Percentiles rank a stretch among this genome's conserved stretches.
phyloP scores from a whole-genome alignment of 2,113 vertebrate species.

The Dendrocopos noguchii region DNA sequence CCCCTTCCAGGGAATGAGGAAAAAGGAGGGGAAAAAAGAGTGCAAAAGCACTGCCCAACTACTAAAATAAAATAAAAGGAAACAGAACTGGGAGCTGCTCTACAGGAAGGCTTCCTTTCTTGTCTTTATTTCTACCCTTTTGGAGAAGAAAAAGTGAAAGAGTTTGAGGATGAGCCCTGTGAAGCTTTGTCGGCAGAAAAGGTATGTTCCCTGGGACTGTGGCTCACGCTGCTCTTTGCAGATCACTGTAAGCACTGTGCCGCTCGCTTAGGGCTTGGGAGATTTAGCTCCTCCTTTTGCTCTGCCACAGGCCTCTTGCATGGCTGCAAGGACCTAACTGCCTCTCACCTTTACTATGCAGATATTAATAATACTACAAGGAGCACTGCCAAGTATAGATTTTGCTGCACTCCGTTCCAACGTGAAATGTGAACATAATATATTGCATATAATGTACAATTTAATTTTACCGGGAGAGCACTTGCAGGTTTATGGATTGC shows the following conservation, averaged over 20 bases:
- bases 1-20: neutral
- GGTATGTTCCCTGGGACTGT: neutral
- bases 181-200: neutral
- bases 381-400: neutral
- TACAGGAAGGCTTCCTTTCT: neutral
- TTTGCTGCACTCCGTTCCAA: neutral
- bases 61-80: neutral
- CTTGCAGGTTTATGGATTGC: neutral
- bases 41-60: neutral
- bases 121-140: neutral
- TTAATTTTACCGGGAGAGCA: neutral
- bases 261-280: neutral
- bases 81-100: neutral
- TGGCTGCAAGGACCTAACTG: fast-evolving
- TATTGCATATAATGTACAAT: neutral
- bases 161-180: neutral
- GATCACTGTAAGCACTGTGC: neutral
- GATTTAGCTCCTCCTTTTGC: neutral
- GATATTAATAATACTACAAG: neutral
- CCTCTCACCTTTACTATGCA: neutral
- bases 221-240: neutral
- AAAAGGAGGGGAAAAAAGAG: neutral
- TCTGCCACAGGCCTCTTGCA: neutral
- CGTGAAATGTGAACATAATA: neutral
- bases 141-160: neutral